phyloP scores from a whole-genome alignment of 2,888 invertebrate genomes.

The Epinotia demarniana region DNA sequence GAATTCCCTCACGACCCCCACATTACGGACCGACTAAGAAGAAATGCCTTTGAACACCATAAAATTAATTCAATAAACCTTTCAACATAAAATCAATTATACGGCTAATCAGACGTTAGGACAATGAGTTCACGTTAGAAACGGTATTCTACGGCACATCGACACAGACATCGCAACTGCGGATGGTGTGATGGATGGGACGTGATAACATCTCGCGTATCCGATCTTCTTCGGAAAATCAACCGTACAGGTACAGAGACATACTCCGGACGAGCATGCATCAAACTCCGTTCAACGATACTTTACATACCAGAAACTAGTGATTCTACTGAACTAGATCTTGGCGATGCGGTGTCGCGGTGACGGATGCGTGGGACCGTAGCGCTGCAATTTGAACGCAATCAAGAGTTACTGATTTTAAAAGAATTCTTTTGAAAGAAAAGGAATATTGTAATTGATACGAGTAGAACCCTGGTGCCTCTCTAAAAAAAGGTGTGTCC shows the following conservation, averaged over 20 bases:
- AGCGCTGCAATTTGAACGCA: too few relatives aligned
- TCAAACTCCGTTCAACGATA: neutral
- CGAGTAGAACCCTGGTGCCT: too few relatives aligned
- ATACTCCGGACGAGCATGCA: neutral
- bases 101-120: conserved; percentile 2
- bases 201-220: conserved; percentile 23
- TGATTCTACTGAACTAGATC: neutral
- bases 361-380: neutral
- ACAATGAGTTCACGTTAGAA: conserved; percentile 13
- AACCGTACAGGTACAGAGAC: neutral
- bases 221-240: conserved; percentile 12
- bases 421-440: too few relatives aligned
- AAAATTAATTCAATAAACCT: neutral
- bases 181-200: neutral
- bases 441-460: too few relatives aligned
- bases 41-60: too few relatives aligned
- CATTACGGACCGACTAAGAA: too few relatives aligned
- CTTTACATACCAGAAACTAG: neutral
- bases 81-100: neutral
- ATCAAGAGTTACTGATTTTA: too few relatives aligned
- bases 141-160: neutral
- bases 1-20: too few relatives aligned
- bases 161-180: conserved; percentile 1
- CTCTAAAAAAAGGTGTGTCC: too few relatives aligned
- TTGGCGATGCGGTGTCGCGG: neutral